Evolutionary conservation across 2,888 invertebrate species (phyloP).

Genomic region (Keiferia lycopersicella): DNA sequence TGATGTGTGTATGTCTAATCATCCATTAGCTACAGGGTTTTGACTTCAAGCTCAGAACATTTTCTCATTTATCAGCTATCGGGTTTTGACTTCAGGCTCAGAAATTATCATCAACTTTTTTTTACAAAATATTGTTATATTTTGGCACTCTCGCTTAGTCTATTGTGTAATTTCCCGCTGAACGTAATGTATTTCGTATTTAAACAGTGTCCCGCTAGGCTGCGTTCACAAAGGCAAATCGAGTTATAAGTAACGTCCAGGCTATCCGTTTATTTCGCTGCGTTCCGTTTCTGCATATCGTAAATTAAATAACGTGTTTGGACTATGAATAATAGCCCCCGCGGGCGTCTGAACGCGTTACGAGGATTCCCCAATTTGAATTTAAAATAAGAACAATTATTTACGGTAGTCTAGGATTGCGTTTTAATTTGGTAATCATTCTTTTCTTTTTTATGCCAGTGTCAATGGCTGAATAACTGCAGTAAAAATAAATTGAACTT

Average conservation of each 20-base stretch:
- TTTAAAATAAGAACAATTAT: constrained; percentile 51
- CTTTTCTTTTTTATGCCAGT: constrained; percentile 29
- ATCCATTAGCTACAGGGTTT: too few species aligned
- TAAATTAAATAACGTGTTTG: constrained; percentile 75
- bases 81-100: too few species aligned
- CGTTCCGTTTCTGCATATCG: constrained; percentile 66
- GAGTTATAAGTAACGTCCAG: constrained; percentile 68
- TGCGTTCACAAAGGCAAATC: constrained; percentile 71
- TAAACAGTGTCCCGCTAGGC: constrained; percentile 67
- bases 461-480: constrained; percentile 28
- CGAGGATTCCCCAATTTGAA: constrained; percentile 48
- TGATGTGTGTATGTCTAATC: too few species aligned
- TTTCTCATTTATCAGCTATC: too few species aligned
- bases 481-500: too few species aligned
- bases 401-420: constrained; percentile 33
- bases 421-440: constrained; percentile 33
- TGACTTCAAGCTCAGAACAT: too few species aligned
- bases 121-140: too few species aligned
- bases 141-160: too few species aligned
- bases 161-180: constrained; percentile 48
- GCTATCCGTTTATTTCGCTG: constrained; percentile 70
- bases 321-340: constrained; percentile 60
- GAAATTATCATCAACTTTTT: too few species aligned
- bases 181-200: constrained; percentile 64
- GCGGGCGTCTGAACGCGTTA: constrained; percentile 43